Evolutionary conservation across 2,113 vertebrate species (phyloP), one percentile per base, ranked within the genome.

Genomic region (Chaetodon auriga): DNA sequence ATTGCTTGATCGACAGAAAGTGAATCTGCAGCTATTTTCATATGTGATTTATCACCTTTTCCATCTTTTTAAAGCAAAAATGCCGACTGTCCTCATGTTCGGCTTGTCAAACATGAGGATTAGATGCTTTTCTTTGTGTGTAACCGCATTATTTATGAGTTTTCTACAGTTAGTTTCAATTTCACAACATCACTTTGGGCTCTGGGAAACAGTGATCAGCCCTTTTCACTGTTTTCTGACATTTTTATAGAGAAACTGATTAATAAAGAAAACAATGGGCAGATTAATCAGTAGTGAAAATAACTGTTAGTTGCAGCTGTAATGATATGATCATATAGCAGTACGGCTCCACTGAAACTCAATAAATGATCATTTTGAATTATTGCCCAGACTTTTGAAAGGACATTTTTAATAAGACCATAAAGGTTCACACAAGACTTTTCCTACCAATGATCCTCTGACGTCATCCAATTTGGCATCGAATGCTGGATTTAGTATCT

Each of bases 401-500:
- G 21, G 43, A 43, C n/a, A 68, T 53, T 65, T 87, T 38, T 69
- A 75, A 60, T 68, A 71, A 77, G 55, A 46, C 23, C 35, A 51
- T 41, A 38, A 8, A 58, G 6, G 53, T 72, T 65, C 6, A 53
- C 21, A 38, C 53, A n/a, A 18, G 15, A 49, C 69, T 73, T 74
- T 54, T 3, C 45, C 58, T 68, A 15, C 78, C 49, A 57, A 43
- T 53, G 60, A 84, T 63, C 71, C n/a, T 64, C 49, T 61, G 57
- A 57, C 55, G 35, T 88, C 36, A 62, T 66, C 68, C 43, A 64
- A 30, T 43, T 68, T 84, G 43, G 68, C 66, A 78, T 77, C 58
- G 77, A 77, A 86, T 68, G 21, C 48, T 54, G 35, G 45, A 82
- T 90, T 82, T 82, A 61, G 54, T 68, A 57, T 75, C 61, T 48